Base-by-base conservation (phyloP, 2,797 vertebrate species). In the Lagothrix lagotricha region DNA sequence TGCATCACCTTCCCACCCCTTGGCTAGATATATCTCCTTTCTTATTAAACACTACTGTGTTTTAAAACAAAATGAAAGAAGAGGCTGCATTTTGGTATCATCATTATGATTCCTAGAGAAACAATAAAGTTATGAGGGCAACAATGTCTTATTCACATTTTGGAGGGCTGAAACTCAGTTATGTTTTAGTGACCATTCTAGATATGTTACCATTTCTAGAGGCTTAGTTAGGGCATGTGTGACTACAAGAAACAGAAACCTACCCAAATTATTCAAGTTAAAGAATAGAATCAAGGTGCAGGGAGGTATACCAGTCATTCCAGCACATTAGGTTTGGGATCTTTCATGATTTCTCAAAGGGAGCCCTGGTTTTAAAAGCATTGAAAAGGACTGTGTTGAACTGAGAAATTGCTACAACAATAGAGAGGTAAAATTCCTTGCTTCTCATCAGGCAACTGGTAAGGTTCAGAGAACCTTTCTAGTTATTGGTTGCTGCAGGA, bases 21-120 rank as follows among this genome's bases (percentile, higher is more conserved):
- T 85, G 26, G 41, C 84, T 96, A 89, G 94, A 95, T 91, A 83
- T 50, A 30, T 36, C 22, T 94, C 12, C 36, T 79, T 91, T 72
- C 83, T 76, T 82, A 91, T 85, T n/a, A 73, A 80, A 76, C 26
- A 33, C 39, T 58, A 90, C n/a, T 73, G 15, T 13, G 92, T 82
- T 54, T 72, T 20, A 33, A 75, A 84, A 77, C 20, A 72, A 92
- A 93, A 88, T 12, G 24, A 58, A 58, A 36, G 15, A 81, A 46
- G 13, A 93, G 67, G 4, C 36, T 82, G 5, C 14, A 44, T 86
- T 79, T 95, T 19, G 5, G 30, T 79, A 30, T 15, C 90, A 80
- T 54, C 22, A 13, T 87, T 77, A 88, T 50, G 86, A 64, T 80
- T 86, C 77, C 52, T 67, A 85, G 83, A 88, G 58, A 96, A 88